These are phyloP conservation scores for Pseudochirops corinnae DNA, from an alignment of 2,797 vertebrate genomes.

Conservation along the genomic window DNA sequence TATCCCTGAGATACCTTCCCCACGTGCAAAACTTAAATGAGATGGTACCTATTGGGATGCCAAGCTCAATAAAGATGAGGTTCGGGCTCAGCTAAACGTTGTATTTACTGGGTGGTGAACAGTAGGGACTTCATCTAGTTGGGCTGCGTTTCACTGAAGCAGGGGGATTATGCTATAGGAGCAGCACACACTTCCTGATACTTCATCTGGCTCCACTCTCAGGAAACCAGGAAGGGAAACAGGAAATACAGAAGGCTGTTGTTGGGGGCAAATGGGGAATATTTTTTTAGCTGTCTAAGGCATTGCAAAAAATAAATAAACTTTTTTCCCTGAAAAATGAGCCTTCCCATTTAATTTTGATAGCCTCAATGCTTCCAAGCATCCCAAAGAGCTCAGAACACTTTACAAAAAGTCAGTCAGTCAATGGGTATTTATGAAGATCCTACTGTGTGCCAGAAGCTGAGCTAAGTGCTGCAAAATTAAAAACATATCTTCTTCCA, in stretches of 20 bases:
- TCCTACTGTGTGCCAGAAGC: background rate
- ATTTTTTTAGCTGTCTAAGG: background rate
- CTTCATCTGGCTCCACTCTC: constrained; percentile 10
- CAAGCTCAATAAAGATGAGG: background rate
- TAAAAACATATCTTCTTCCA: background rate
- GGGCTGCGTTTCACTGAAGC: background rate
- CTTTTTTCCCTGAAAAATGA: constrained; percentile 23
- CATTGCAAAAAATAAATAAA: constrained; percentile 14
- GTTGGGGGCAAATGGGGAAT: background rate
- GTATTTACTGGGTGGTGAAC: background rate
- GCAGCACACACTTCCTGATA: constrained; percentile 1
- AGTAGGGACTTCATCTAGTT: background rate
- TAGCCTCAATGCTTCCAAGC: background rate
- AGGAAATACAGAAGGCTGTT: background rate
- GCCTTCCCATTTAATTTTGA: background rate
- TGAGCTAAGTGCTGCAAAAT: background rate
- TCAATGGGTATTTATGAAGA: background rate
- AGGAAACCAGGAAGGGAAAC: background rate
- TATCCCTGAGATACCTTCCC: background rate
- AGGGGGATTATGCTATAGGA: background rate
- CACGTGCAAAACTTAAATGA: background rate
- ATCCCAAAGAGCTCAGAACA: background rate
- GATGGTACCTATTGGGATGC: background rate
- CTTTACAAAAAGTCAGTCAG: background rate
- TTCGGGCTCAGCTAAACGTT: background rate